Percentiles rank a stretch among this genome's conserved stretches.
These are phyloP conservation scores for Telmatochromis brichardi DNA, from an alignment of 2,113 vertebrate genomes.

Conservation along the genomic window DNA sequence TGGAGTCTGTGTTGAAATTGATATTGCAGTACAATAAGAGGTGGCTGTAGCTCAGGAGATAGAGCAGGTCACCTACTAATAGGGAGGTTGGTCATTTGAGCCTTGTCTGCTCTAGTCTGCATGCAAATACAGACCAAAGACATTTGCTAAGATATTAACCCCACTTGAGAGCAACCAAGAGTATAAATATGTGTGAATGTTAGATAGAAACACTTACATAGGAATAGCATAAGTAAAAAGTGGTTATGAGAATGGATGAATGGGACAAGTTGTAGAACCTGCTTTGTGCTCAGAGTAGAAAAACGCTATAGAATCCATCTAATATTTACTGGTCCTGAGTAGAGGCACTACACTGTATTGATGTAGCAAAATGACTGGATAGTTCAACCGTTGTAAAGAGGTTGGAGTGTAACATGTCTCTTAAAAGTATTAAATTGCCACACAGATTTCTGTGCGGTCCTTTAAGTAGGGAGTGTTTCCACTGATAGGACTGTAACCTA, in stretches of 20 bases:
- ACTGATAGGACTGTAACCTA: neutral
- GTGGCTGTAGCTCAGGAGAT: neutral
- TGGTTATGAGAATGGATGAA: neutral
- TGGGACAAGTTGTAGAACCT: neutral
- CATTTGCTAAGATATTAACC: neutral
- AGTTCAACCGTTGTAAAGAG: neutral
- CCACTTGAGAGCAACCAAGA: neutral
- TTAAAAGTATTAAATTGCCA: neutral
- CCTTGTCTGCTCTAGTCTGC: neutral
- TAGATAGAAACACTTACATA: neutral
- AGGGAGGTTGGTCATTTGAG: neutral
- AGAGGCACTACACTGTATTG: neutral
- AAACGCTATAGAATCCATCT: neutral
- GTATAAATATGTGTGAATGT: neutral
- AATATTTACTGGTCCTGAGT: neutral
- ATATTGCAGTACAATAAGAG: neutral
- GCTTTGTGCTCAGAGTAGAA: neutral
- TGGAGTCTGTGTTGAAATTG: neutral
- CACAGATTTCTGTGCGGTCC: rapidly evolving
- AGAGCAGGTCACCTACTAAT: neutral
- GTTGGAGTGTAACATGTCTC: neutral
- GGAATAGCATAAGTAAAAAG: neutral
- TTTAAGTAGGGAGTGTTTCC: neutral
- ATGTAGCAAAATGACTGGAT: neutral
- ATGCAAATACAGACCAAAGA: neutral